Evolutionary conservation across 2,888 invertebrate genomes (phyloP).

Genomic region (Drosophila austrosaltans): DNA sequence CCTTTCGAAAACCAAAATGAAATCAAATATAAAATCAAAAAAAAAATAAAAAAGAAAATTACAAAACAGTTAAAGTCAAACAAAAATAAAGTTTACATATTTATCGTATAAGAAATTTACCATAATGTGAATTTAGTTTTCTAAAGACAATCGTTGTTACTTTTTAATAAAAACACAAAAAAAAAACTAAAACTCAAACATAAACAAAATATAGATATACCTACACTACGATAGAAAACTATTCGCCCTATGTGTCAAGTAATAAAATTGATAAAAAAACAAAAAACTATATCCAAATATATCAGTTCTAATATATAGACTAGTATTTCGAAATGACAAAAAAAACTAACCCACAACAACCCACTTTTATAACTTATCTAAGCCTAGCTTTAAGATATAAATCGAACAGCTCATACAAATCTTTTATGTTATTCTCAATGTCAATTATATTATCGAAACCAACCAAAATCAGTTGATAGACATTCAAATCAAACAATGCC

Average conservation of each 20-base stretch:
- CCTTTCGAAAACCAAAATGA: constrained; percentile 52
- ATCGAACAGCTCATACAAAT: constrained; percentile 2
- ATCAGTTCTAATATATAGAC: constrained; percentile 52
- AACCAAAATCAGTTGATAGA: constrained; percentile 4
- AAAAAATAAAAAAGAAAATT: constrained; percentile 23
- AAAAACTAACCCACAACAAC: constrained; percentile 39
- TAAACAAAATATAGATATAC: constrained; percentile 23
- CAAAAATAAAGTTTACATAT: constrained; percentile 29
- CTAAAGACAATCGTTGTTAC: constrained; percentile 80
- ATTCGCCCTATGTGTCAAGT: constrained; percentile 39
- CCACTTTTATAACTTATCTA: constrained; percentile 59
- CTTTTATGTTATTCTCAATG: constrained; percentile 27
- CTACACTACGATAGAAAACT: constrained; percentile 49
- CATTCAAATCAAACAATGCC: background rate
- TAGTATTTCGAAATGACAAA: constrained; percentile 53
- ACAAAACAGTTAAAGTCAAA: constrained; percentile 35
- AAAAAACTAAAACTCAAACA: constrained; percentile 14
- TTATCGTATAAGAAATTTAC: constrained; percentile 53
- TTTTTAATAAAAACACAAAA: constrained; percentile 52
- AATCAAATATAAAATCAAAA: constrained; percentile 18
- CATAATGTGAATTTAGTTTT: constrained; percentile 72
- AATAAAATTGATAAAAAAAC: constrained; percentile 39
- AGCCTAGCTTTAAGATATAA: constrained; percentile 48
- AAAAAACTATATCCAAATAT: constrained; percentile 35
- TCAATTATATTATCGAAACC: constrained; percentile 58